phyloP scores from a whole-genome alignment of 2,797 vertebrate genomes.

The Arctocebus calabarensis region DNA sequence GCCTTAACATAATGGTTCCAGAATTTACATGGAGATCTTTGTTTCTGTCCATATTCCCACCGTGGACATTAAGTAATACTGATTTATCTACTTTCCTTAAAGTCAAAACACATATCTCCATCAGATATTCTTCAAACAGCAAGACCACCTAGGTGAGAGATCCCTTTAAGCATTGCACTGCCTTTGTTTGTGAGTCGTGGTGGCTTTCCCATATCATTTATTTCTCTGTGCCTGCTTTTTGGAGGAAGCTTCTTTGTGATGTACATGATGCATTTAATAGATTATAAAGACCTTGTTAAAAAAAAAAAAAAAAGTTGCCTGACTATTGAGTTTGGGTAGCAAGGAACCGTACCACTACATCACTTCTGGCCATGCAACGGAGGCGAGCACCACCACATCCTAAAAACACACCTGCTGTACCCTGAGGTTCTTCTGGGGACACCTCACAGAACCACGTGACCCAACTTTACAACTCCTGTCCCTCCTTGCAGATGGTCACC shows the following conservation, averaged over 20 bases:
- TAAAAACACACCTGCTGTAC: neutral
- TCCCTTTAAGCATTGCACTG: constrained; percentile 39
- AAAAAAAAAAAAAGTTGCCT: neutral
- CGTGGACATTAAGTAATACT: neutral
- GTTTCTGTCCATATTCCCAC: constrained; percentile 57
- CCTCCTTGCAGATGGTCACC: neutral
- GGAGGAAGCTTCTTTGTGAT: constrained; percentile 61
- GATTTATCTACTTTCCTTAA: constrained; percentile 69
- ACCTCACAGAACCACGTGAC: neutral
- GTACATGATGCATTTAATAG: constrained; percentile 23
- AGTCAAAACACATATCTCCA: neutral
- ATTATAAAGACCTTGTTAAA: constrained; percentile 48
- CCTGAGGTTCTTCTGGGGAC: neutral
- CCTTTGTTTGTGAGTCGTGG: constrained; percentile 63
- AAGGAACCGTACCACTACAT: neutral
- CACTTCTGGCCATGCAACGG: neutral
- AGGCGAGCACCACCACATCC: constrained; percentile 8
- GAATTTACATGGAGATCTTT: constrained; percentile 62
- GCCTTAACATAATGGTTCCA: constrained; percentile 39
- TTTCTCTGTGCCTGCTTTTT: constrained; percentile 66
- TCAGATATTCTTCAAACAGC: neutral
- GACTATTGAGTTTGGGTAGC: constrained; percentile 22
- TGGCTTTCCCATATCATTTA: constrained; percentile 67
- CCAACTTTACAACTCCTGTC: neutral
- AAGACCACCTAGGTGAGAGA: constrained; percentile 37